Conservation (phyloP, 2,113 vertebrate species). For the Patagioenas fasciata region DNA sequence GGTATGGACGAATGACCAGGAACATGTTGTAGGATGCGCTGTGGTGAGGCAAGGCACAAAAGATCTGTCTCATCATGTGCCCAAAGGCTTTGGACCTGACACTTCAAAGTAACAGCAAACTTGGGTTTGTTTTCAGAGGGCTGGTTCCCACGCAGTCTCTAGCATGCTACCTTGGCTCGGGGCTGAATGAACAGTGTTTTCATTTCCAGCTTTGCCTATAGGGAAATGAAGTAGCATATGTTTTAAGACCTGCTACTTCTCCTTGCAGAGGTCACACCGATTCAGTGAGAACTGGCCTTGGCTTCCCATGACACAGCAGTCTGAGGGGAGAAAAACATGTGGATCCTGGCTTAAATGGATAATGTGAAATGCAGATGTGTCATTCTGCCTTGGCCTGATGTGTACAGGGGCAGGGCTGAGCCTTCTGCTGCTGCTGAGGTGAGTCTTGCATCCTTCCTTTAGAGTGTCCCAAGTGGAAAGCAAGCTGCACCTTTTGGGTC, state of each 20-base stretch:
- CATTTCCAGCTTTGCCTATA: neutral
- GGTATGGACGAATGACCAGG: neutral
- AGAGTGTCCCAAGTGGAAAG: neutral
- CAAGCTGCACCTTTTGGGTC: neutral
- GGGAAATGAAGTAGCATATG: neutral
- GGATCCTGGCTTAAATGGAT: neutral
- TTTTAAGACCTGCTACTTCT: neutral
- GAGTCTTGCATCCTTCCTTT: neutral
- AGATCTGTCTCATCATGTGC: neutral
- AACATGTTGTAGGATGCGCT: fast-evolving
- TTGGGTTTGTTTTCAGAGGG: neutral
- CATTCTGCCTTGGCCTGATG: neutral
- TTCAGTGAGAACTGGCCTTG: neutral
- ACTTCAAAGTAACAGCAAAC: neutral
- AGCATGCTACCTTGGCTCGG: neutral
- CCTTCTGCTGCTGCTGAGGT: neutral
- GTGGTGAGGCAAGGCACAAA: neutral
- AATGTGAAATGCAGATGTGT: neutral
- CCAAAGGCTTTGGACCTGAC: neutral
- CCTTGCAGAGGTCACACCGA: neutral
- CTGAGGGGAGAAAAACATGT: neutral
- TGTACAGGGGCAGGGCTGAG: neutral
- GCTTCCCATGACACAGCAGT: neutral
- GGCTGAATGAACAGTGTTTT: neutral
- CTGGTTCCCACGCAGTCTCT: neutral